Conservation (phyloP, 2,797 vertebrate species). For the Pelobates cultripes region DNA sequence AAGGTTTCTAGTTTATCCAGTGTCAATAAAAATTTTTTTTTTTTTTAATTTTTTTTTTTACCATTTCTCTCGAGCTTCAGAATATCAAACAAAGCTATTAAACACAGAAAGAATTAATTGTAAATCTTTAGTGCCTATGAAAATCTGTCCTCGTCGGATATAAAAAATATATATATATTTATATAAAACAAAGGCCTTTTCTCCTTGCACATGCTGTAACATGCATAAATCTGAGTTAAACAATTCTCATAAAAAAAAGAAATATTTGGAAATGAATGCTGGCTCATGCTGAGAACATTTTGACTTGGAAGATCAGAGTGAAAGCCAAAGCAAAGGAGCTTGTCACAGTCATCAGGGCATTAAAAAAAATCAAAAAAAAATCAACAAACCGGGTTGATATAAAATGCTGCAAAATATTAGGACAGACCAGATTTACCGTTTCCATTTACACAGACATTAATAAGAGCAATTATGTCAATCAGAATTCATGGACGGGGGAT, state of each 20-base stretch:
- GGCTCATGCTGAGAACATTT: conserved; percentile 20
- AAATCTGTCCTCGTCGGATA: conserved; percentile 11
- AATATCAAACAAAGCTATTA: conserved; percentile 38
- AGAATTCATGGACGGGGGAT: not conserved
- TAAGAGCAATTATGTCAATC: conserved; percentile 5
- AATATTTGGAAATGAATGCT: conserved; percentile 20
- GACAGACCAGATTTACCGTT: conserved; percentile 25
- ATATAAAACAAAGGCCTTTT: conserved; percentile 24
- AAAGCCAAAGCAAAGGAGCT: conserved; percentile 18
- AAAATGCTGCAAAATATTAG: conserved; percentile 30
- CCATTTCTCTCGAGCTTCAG: conserved; percentile 17
- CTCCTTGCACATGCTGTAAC: conserved; percentile 32
- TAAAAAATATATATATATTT: not conserved
- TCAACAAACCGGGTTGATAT: not conserved
- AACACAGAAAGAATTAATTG: conserved; percentile 24
- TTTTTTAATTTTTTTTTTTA: too few species aligned
- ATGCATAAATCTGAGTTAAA: conserved; percentile 3
- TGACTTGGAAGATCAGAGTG: conserved; percentile 26
- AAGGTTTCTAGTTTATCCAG: conserved; percentile 14
- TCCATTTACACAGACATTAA: conserved; percentile 19
- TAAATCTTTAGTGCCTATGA: conserved; percentile 35
- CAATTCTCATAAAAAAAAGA: conserved; percentile 11
- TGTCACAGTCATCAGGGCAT: conserved; percentile 19
- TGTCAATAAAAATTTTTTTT: not conserved
- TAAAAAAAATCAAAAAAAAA: conserved; percentile 9